Evolutionary conservation across 2,888 invertebrate species (phyloP), one percentile per base, ranked within the genome.

Genomic region (Archaeoteleia sp.): DNA sequence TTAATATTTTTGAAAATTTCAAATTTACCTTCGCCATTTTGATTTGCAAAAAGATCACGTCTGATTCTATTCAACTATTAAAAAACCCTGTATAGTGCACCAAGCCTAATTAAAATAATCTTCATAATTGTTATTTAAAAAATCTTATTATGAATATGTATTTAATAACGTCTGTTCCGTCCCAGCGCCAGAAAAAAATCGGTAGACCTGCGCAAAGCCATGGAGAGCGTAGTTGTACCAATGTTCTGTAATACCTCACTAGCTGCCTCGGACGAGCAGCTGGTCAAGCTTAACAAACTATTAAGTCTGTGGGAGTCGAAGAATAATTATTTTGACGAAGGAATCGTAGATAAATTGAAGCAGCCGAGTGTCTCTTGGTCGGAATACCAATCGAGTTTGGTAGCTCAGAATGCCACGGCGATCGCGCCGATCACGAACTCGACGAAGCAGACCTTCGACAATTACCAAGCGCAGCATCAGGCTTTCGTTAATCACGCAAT

Each of bases 251-350:
- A 95, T 86, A 93, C 97, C 37, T 88, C 89, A 86, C 87, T 88
- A 89, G 92, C 91, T 74, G 93, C 95, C 29, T 93, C 90, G 10
- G 94, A 94, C 61, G 97, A 97, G 53, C 95, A 97, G 87, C 91
- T 94, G 80, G 90, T 90, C 76, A 98, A 98, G 87, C 87, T 99
- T 68, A 94, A 94, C 82, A 98, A 98, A 89, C 87, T 98, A 75
- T 89, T 97, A 67, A 94, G 94, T 70, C 88, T 98, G 35, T 99
- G 99, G 99, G 97, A 98, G 87, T 95, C 96, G 73, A 97, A 98
- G 88, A 91, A 93, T 70, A 93, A 95, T 87, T 95, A 95, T 87
- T 93, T 95, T 84, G 92, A 93, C 83, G 88, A 91, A 8, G 89
- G 91, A 6, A 93, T 95, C 71, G 92, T 96, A 78, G 93, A 93